These are phyloP conservation scores for Pteropus rufus DNA, from an alignment of 2,797 vertebrate species.

Conservation along the genomic window DNA sequence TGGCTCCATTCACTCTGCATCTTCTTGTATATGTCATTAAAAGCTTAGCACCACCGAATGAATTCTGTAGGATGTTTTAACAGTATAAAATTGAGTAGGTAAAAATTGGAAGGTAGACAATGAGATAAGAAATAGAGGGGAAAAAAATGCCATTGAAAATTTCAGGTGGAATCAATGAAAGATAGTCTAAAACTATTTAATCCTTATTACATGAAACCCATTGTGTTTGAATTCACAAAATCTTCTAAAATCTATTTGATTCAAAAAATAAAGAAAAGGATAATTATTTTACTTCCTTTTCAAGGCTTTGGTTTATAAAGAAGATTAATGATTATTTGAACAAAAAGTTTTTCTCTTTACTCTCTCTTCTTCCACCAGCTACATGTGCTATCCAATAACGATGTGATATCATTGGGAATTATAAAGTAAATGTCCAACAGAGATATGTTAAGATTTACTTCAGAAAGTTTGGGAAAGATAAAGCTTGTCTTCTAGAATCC, in stretches of 20 bases:
- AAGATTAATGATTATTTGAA: background rate
- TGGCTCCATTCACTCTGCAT: background rate
- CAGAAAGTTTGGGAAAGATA: background rate
- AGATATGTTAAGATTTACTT: background rate
- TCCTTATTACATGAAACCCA: background rate
- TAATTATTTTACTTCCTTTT: background rate
- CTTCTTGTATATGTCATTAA: constrained; percentile 8
- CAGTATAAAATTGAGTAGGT: background rate
- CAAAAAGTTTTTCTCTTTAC: background rate
- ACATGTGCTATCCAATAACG: background rate
- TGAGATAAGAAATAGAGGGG: background rate
- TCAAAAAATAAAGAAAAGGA: background rate
- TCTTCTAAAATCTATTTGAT: background rate
- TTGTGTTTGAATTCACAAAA: background rate
- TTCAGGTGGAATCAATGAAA: background rate
- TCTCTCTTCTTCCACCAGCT: background rate
- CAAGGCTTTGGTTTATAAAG: background rate
- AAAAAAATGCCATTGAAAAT: background rate
- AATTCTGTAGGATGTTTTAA: background rate
- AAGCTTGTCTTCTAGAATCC: background rate
- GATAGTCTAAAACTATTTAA: background rate
- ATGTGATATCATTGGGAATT: background rate
- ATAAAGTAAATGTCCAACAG: background rate
- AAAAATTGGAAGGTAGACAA: constrained; percentile 25
- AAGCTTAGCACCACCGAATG: background rate